Evolutionary conservation across 2,113 vertebrate species (phyloP).

Genomic region (Phasianus colchicus): DNA sequence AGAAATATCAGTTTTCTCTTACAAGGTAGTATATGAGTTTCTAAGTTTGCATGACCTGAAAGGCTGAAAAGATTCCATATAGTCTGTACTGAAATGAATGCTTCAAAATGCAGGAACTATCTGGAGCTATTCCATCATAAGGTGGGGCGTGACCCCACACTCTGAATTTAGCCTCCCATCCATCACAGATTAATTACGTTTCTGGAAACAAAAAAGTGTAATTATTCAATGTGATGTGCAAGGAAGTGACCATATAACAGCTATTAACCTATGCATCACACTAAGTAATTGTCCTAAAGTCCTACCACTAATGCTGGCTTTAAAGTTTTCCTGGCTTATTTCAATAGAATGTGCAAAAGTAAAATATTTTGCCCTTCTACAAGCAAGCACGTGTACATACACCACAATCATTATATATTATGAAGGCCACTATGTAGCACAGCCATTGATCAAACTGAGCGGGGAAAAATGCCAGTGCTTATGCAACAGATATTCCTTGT

Average conservation of each 20-base stretch:
- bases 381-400: background rate
- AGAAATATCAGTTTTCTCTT: background rate
- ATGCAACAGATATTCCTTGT: background rate
- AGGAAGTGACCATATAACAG: conserved; percentile 32
- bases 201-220: conserved; percentile 23
- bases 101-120: conserved; percentile 10
- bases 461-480: background rate
- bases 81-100: background rate
- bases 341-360: background rate
- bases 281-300: background rate
- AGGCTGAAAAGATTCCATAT: background rate
- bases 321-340: background rate
- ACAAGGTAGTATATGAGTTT: background rate
- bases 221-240: conserved; percentile 47
- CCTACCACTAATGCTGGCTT: background rate
- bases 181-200: conserved; percentile 51
- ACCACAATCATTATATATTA: background rate
- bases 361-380: background rate
- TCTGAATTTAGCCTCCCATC: conserved; percentile 45
- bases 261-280: conserved; percentile 35
- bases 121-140: conserved; percentile 8
- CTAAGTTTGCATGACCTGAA: background rate
- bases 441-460: background rate
- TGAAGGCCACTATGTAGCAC: background rate
- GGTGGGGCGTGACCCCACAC: conserved; percentile 9